Conservation (phyloP, 2,113 vertebrate genomes). For the Rattus rattus region DNA sequence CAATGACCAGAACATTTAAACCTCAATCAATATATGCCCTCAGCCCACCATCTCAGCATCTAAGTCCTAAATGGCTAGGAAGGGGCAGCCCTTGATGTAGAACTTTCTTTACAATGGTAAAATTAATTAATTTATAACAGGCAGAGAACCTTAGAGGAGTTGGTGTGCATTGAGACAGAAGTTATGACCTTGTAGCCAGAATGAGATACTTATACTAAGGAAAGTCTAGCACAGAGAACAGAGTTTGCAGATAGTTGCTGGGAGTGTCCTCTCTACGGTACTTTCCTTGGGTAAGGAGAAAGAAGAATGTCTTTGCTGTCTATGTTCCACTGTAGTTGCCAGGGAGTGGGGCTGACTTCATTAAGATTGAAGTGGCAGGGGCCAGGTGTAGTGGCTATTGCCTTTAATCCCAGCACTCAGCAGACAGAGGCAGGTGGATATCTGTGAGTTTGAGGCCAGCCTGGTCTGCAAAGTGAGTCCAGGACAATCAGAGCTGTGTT, state of each 20-base stretch:
- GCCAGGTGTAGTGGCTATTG: too few relatives aligned
- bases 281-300: not conserved
- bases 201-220: not conserved
- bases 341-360: not conserved
- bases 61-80: not conserved
- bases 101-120: conserved; percentile 41
- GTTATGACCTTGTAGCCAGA: not conserved
- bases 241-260: not conserved
- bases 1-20: conserved; percentile 91
- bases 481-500: too few relatives aligned
- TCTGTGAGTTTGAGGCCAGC: too few relatives aligned
- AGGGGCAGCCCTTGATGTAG: not conserved
- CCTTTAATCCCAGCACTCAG: too few relatives aligned
- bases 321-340: not conserved
- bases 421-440: too few relatives aligned
- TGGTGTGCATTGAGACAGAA: conserved; percentile 35
- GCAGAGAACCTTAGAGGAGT: conserved; percentile 16
- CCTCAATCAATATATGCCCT: not conserved
- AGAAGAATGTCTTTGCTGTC: not conserved
- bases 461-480: too few relatives aligned
- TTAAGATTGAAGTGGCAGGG: not conserved
- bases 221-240: conserved; percentile 1
- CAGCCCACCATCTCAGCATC: not conserved
- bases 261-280: not conserved
- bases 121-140: conserved; percentile 58